Base-by-base conservation (phyloP, 2,888 invertebrate genomes). In the Trachelus iudaicus region DNA sequence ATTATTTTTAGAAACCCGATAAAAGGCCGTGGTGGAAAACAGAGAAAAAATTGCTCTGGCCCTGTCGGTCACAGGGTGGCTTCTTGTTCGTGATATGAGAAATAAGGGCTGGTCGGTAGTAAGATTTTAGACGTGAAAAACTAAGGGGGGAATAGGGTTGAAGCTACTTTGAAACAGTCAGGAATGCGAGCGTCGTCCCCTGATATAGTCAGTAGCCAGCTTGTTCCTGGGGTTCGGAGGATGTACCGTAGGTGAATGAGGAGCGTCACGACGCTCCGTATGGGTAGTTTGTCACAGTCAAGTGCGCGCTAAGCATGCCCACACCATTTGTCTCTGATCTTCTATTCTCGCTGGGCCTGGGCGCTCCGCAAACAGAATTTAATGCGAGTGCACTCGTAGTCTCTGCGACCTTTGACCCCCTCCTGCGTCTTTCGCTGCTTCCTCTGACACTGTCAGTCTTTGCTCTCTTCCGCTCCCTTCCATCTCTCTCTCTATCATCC, bases 261-360 rank as follows among this genome's bases (percentile, higher is more conserved):
- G 71, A 33, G 31, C 33, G 71, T 15, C 71, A 1, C 31, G 31
- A 33, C 33, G 31, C 31, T 12, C 71, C 2, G 31, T 71, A 30
- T 71, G 71, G 85, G 86, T 86, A 89, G 87, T 90, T 90, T 90
- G 90, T 90, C 90, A 90, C 88, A 89, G 90, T 90, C 90, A 89
- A 89, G 87, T 84, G 86, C 86, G 86, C 86, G 84, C 88, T 89
- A 89, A 90, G 88, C 89, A 90, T 89, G 89, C 89, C 40, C 82
- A 86, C 85, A 87, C 88, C 89, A 90, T 90, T 90, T 90, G 89
- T 90, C 89, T 89, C 85, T 81, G 84, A 84, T 85, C 83, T 87
- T 85, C 85, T 84, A 86, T 88, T 87, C 85, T 82, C 81, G 84
- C 83, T 76, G 77, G 74, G 68, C 83, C 85, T 88, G 85, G 86